These are phyloP conservation scores for Perca schrenkii DNA, from an alignment of 2,113 vertebrate species.

Conservation along the genomic window DNA sequence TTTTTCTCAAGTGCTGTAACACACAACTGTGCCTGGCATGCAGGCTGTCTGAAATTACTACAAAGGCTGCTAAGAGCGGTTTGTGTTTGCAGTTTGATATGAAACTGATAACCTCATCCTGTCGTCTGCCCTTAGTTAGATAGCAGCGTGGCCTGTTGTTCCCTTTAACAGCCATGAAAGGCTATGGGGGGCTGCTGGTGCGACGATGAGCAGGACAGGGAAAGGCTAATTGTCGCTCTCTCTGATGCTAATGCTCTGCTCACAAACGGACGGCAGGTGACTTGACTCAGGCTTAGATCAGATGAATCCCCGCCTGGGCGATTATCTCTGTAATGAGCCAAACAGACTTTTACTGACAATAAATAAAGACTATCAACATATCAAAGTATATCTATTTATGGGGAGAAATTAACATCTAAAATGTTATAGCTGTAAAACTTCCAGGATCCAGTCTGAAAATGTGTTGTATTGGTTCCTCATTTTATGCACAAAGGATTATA, in stretches of 20 bases:
- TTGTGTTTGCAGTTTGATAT: conserved; percentile 61
- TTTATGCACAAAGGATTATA: background rate
- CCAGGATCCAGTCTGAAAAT: background rate
- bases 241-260: conserved; percentile 66
- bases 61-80: conserved; percentile 44
- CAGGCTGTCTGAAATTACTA: conserved; percentile 18
- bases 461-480: conserved; percentile 2
- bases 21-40: background rate
- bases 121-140: conserved; percentile 37
- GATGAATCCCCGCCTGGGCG: conserved; percentile 28
- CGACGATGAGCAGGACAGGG: background rate
- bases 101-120: conserved; percentile 49
- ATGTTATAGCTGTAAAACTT: background rate
- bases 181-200: conserved; percentile 21
- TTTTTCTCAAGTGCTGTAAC: background rate
- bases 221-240: conserved; percentile 54
- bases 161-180: conserved; percentile 44
- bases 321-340: conserved; percentile 60
- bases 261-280: conserved; percentile 56
- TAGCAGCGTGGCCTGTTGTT: conserved; percentile 27
- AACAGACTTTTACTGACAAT: conserved; percentile 15
- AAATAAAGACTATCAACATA: background rate
- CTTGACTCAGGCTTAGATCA: conserved; percentile 50
- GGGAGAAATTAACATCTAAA: background rate
- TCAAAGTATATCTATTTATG: background rate